These are phyloP conservation scores for Eospalax fontanierii DNA, from an alignment of 2,797 vertebrate species.

Conservation along the genomic window DNA sequence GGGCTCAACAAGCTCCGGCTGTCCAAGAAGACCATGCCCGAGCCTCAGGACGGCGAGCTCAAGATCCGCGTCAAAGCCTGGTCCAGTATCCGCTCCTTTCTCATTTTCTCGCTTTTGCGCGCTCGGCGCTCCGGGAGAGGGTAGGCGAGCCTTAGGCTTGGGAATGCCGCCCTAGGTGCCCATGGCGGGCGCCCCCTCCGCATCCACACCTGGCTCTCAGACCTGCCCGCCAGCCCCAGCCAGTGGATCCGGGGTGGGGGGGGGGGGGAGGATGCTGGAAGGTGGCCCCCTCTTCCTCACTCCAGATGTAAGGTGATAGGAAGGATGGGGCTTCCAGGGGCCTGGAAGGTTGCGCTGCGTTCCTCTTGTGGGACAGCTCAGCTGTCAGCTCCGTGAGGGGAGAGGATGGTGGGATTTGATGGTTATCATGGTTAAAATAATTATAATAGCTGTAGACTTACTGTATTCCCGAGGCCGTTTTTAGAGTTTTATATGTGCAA, in stretches of 20 bases:
- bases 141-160: background rate
- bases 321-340: constrained; percentile 1
- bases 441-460: too few species aligned
- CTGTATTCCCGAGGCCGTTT: background rate
- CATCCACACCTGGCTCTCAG: background rate
- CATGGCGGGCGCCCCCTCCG: background rate
- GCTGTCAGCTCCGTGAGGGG: background rate
- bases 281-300: background rate
- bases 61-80: constrained; percentile 98
- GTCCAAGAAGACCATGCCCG: constrained; percentile 96
- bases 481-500: constrained; percentile 9
- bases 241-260: background rate
- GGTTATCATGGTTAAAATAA: background rate
- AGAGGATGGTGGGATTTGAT: background rate
- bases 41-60: constrained; percentile 95
- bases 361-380: background rate
- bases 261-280: constrained; percentile 21
- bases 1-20: constrained; percentile 98
- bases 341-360: background rate
- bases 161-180: background rate
- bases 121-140: constrained; percentile 25
- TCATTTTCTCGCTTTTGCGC: constrained; percentile 9
- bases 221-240: background rate
- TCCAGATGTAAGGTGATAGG: background rate
- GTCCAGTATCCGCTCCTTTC: constrained; percentile 88